Conservation (phyloP, 1,140 invertebrate species). For the Zaprionus inermis region DNA sequence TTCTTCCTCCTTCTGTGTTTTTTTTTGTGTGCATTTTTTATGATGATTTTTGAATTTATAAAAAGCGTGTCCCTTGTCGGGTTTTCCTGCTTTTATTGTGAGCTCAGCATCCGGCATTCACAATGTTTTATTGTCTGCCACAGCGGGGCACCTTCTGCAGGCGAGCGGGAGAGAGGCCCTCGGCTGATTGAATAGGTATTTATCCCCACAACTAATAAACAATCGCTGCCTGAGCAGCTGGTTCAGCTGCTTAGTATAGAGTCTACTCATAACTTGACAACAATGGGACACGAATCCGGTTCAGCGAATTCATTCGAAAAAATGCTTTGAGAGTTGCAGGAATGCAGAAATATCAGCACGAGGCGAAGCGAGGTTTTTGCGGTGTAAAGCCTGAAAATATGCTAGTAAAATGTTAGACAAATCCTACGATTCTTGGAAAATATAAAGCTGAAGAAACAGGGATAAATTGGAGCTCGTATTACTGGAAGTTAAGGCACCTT, state of each 20-base stretch:
- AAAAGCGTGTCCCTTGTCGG: constrained; percentile 6
- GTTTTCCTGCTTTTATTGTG: constrained; percentile 25
- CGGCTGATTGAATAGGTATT: neutral
- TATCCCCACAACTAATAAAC: neutral
- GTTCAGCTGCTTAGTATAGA: too few species aligned
- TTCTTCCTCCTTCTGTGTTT: neutral
- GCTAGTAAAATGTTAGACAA: neutral
- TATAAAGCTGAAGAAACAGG: neutral
- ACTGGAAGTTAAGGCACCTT: neutral
- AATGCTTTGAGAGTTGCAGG: neutral
- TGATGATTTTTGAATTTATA: constrained; percentile 32
- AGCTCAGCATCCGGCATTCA: constrained; percentile 3
- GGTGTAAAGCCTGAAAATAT: neutral
- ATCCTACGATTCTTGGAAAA: neutral
- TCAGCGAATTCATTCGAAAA: neutral
- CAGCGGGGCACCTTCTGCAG: neutral
- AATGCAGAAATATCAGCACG: neutral
- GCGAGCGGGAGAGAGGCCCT: neutral
- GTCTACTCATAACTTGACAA: too few species aligned
- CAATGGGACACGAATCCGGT: neutral
- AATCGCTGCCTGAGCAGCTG: too few species aligned
- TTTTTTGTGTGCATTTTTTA: neutral
- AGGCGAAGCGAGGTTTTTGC: too few species aligned
- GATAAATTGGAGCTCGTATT: neutral
- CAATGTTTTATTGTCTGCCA: constrained; percentile 21